Base-by-base conservation (phyloP, 2,113 vertebrate species). In the Arenaria interpres region DNA sequence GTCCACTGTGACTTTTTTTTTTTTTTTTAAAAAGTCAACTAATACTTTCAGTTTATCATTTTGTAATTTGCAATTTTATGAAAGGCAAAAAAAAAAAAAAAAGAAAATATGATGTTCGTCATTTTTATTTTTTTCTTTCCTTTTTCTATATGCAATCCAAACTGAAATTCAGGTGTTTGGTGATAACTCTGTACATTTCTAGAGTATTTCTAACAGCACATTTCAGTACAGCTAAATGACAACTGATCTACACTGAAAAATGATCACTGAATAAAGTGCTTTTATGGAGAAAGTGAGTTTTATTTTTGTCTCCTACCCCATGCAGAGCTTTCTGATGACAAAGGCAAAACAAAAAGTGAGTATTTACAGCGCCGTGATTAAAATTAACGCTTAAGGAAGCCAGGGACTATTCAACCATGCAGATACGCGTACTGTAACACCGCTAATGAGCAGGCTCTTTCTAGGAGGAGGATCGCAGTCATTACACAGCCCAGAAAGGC, bases 221-320 rank as follows among this genome's bases (percentile, higher is more conserved):
- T 94, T 96, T 95, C 94, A 96, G 80, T 91, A 97, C 85, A 96
- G 94, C 88, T 82, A 41, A 97, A 86, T 67, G 77, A 94, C 83
- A 94, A 78, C 72, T 53, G 75, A 66, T 96, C 76, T 8, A 97
- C 96, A 92, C 78, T 93, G 71, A 95, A 96, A 96, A 91, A 95
- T 91, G 89, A 97, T 85, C 93, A 97, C 95, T 97, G 92, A 98
- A 98, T 98, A 98, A 98, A 98, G 90, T 95, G 93, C 95, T 98
- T 66, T 66, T 66, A 66, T 66, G 63, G 63, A 66, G 63, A 43
- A 43, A 43, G 39, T 64, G 41, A 66, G 41, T 66, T 66, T 66
- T 66, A 66, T 66, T 66, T 66, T 66, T 43, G 28, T 66, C 41
- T 30, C 63, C 41, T 39, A 37, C 35, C 54, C 35, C 62, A 86